phyloP scores from a whole-genome alignment of 2,797 vertebrate genomes.

The Buceros bicornis region DNA sequence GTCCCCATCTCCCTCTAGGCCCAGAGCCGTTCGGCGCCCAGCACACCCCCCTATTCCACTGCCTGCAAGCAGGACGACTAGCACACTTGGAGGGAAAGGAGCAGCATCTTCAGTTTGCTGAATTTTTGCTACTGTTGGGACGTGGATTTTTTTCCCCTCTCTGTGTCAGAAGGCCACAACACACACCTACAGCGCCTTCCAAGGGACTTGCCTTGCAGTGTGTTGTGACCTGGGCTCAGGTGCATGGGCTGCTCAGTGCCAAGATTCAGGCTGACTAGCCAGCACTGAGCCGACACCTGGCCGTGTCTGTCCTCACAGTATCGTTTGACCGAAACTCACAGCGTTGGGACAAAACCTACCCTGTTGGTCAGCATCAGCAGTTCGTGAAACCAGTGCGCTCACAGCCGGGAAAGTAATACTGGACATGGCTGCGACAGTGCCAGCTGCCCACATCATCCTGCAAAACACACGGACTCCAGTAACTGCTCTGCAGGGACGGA shows the following conservation, averaged over 20 bases:
- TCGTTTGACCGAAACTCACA: not conserved
- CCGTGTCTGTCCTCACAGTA: fast-evolving
- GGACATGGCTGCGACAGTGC: slow-evolving; percentile 90
- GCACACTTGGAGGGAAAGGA: not conserved
- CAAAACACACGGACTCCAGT: not conserved
- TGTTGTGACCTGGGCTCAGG: not conserved
- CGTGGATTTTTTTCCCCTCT: no score
- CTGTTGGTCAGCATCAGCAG: slow-evolving; percentile 89
- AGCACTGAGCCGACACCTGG: not conserved
- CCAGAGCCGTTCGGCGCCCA: not conserved
- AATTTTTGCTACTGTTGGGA: not conserved
- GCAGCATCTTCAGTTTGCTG: fast-evolving
- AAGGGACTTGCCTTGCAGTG: fast-evolving
- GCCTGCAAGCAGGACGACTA: no score
- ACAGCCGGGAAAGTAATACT: slow-evolving; percentile 91
- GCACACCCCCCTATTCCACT: not conserved
- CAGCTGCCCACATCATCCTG: slow-evolving; percentile 94
- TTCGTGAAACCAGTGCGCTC: slow-evolving; percentile 89
- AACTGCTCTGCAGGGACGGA: fast-evolving
- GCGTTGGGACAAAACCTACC: slow-evolving; percentile 69
- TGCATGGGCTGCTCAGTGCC: not conserved
- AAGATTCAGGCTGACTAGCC: fast-evolving
- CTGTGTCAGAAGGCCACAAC: fast-evolving
- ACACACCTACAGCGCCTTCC: fast-evolving
- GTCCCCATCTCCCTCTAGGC: not conserved